phyloP scores from a whole-genome alignment of 2,888 invertebrate species.

The Cantharis nigra region DNA sequence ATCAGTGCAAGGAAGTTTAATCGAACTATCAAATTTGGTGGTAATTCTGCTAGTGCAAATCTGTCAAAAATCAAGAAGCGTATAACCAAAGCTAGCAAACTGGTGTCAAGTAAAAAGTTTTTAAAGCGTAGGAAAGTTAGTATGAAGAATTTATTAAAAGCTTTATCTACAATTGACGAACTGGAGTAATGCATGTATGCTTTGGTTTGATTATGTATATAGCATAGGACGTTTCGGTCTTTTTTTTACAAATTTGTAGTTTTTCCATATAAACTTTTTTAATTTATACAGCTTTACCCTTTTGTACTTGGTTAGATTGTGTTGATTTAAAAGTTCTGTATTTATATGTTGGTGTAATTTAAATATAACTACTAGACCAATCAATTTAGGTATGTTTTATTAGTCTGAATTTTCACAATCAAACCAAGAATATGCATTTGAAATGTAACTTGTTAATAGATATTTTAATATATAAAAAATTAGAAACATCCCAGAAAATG shows the following conservation, averaged over 20 bases:
- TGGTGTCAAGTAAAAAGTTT: constrained; percentile 11
- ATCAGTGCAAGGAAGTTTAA: constrained; percentile 10
- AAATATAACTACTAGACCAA: neutral
- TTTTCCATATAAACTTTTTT: neutral
- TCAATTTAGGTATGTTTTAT: neutral
- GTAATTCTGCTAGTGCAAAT: constrained; percentile 3
- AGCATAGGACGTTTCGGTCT: too few species aligned
- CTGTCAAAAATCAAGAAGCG: constrained; percentile 18
- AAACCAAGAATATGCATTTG: too few species aligned
- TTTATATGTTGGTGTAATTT: neutral
- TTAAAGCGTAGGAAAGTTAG: constrained; percentile 20
- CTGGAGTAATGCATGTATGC: neutral
- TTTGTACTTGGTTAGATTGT: neutral
- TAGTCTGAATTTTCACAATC: too few species aligned
- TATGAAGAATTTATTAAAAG: constrained; percentile 17
- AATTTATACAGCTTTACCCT: neutral
- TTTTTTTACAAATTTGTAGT: neutral
- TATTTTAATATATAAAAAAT: too few species aligned
- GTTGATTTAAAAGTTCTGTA: neutral
- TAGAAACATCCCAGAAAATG: too few species aligned
- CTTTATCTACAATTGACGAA: constrained; percentile 9
- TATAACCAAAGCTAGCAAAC: constrained; percentile 10
- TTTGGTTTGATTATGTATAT: neutral
- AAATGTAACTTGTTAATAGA: too few species aligned
- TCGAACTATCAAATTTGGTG: constrained; percentile 9